Base-by-base conservation (phyloP, 1,140 invertebrate genomes). In the Doryteuthis pealeii region DNA sequence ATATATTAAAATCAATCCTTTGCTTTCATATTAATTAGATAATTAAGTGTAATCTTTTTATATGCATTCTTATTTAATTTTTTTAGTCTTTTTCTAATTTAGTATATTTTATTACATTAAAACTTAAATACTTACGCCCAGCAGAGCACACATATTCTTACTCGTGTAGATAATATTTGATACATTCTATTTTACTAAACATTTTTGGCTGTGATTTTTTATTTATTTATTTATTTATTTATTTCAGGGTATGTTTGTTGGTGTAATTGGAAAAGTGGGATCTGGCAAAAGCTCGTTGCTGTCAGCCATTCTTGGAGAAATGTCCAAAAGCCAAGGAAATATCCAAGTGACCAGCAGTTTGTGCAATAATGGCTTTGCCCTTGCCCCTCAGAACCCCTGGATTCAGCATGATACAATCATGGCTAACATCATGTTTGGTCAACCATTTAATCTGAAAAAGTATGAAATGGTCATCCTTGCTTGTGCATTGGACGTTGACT, bases 391-490 rank as follows among this genome's bases (percentile, higher is more conserved):
- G 89, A 93, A 93, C 76, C 91, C 95, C 12, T 99, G 97, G 97
- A 89, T 99, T 58, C 93, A 96, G 82, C 91, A 95, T 73, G 94
- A 93, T 40, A 95, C 95, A 0, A 92, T 99, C 33, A 90, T 92
- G 65, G 94, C 97, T 40, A 99, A 99, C 84, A 97, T 99, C 83
- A 87, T 98, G 5, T 98, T 98, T 89, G 96, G 96, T 0, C 92
- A 91, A 82, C 86, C 91, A 1, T 96, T 93, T 79, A 92, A 97
- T 83, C 90, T 92, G 69, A 89, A 88, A 28, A 92, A 91, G 86
- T 99, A 98, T 85, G 90, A 90, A 84, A 90, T 84, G 79, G 87
- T 89, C 0, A 82, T 99, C 1, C 91, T 93, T 82, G 94, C 93
- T 0, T 98, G 96, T 87, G 94, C 93, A 8, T 87, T 99, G 12